These are phyloP conservation scores for Cygnus olor DNA, from an alignment of 2,797 vertebrate genomes.

Conservation along the genomic window DNA sequence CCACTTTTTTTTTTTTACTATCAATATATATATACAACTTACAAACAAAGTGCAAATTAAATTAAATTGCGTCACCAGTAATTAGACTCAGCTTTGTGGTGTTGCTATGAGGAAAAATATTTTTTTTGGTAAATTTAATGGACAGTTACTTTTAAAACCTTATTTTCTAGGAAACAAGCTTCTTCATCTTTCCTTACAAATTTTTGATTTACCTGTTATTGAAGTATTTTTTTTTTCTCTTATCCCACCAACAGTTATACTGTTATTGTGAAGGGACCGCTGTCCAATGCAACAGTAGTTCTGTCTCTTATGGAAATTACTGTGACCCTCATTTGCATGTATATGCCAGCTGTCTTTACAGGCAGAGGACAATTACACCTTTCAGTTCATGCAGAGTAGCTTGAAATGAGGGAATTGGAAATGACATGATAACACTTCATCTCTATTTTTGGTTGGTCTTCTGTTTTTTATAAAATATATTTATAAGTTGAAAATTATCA, in stretches of 20 bases:
- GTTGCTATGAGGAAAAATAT: background rate
- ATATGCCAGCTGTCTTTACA: conserved; percentile 42
- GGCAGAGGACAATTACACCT: conserved; percentile 50
- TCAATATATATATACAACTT: background rate
- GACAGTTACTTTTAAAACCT: background rate
- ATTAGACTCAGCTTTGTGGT: background rate
- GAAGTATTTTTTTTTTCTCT: background rate
- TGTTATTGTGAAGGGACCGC: conserved; percentile 7
- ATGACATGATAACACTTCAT: background rate
- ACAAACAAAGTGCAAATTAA: background rate
- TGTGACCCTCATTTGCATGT: conserved; percentile 51
- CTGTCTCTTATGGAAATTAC: conserved; percentile 28
- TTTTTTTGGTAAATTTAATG: background rate
- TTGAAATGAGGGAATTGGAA: conserved; percentile 31
- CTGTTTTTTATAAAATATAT: background rate
- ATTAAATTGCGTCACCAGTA: background rate
- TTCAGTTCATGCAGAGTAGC: conserved; percentile 27
- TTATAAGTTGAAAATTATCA: background rate
- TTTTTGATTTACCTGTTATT: background rate
- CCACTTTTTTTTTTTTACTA: background rate
- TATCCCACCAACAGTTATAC: background rate
- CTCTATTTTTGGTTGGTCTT: background rate
- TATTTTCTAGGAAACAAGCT: background rate
- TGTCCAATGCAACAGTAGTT: background rate
- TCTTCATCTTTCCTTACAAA: background rate